Evolutionary conservation across 2,113 vertebrate species (phyloP).

Genomic region (Cinclus cinclus): DNA sequence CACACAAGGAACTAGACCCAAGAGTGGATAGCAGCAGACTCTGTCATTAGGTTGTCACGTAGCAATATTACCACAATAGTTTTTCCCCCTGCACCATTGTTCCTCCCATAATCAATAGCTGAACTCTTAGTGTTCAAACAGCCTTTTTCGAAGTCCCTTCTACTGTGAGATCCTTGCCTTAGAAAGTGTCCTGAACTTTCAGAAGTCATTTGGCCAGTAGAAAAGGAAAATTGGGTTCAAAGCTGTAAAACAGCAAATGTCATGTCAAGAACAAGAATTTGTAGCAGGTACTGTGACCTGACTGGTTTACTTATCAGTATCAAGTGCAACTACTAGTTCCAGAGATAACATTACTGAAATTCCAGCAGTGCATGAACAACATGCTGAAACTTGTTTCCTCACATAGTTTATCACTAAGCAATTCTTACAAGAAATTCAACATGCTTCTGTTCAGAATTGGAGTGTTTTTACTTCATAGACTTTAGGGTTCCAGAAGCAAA

Average conservation of each 20-base stretch:
- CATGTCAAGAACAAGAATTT: neutral
- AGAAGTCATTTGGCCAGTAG: neutral
- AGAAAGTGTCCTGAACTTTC: neutral
- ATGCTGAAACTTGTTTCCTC: constrained; percentile 16
- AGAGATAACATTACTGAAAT: constrained; percentile 35
- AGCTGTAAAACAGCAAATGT: neutral
- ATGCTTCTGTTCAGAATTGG: neutral
- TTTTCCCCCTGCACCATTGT: accelerated
- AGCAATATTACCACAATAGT: neutral
- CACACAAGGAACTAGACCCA: neutral
- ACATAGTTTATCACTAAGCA: neutral
- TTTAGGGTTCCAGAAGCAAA: neutral
- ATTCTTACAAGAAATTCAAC: neutral
- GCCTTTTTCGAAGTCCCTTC: neutral
- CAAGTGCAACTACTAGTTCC: neutral
- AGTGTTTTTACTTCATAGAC: neutral
- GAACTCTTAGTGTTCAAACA: neutral
- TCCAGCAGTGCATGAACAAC: neutral
- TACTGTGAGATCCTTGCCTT: neutral
- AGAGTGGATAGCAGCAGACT: neutral
- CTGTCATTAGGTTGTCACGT: neutral
- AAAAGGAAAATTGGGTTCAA: neutral
- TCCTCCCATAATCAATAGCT: neutral
- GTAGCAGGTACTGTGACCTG: neutral
- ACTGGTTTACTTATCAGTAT: constrained; percentile 25